Evolutionary conservation across 2,888 invertebrate species (phyloP), one percentile per base, ranked within the genome.

Genomic region (Caenorhabditis sinica): DNA sequence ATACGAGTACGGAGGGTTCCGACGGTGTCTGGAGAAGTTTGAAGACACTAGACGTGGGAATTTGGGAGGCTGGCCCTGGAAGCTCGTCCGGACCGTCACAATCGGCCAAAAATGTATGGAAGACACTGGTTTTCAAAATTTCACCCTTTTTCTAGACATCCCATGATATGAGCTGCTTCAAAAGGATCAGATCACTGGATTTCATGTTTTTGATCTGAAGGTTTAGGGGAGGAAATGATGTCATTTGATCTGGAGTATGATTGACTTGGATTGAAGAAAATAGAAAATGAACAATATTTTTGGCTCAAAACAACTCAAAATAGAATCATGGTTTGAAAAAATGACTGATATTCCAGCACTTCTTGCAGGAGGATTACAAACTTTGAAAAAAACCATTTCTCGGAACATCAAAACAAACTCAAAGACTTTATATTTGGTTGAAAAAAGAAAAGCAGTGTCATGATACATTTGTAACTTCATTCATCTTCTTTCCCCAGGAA

Each of bases 381-480:
- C 33, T 36, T 36, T 36, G 33, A n/a, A n/a, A n/a, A n/a, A n/a
- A n/a, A 33, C 5, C 33, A 33, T 33, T 33, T 33, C 8, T 8
- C 33, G 8, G 8, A 33, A 33, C 33, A 33, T 6, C 15, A 49
- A 20, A 49, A 49, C 20, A 20, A 49, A 8, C 20, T 13, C 40
- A 4, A 1, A 13, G 40, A 40, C 11, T 40, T 36, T 49, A 49
- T 49, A 11, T 49, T 49, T 49, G 49, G 20, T 49, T 20, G 28
- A n/a, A 45, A 45, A 13, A 56, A 28, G 25, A 8, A 49, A n/a
- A 49, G 9, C 9, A 20, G 15, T 28, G 28, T 56, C 25, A 2
- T 56, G 25, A 56, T 56, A 65, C 45, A 63, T 60, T 60, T 60
- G 58, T 36, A 65, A 65, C 65, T 65, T 17, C 65, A 45, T 30